A percentile compares a stretch with the other conserved stretches of the same genome.
These are phyloP conservation scores for Enoplosus armatus DNA, from an alignment of 2,797 vertebrate species.

Conservation along the genomic window DNA sequence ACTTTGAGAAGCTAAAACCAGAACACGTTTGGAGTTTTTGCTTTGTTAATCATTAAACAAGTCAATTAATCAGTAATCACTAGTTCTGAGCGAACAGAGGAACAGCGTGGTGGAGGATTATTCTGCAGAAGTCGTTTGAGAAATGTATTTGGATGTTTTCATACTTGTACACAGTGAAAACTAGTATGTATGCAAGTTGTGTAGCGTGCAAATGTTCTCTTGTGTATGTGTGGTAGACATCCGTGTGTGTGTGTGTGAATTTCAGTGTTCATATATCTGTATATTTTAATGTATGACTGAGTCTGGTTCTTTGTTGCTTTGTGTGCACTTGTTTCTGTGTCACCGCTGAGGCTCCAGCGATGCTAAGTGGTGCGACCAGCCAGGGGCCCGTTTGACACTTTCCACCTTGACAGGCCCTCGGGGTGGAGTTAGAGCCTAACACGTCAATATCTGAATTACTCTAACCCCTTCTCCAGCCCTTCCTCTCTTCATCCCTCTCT, in stretches of 20 bases:
- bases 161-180: neutral
- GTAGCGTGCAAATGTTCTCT: neutral
- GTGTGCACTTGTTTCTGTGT: conserved; percentile 27
- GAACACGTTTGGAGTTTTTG: neutral
- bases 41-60: neutral
- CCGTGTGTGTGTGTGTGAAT: neutral
- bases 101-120: too few species aligned
- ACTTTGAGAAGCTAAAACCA: neutral
- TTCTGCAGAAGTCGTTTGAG: neutral
- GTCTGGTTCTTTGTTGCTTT: neutral
- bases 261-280: neutral
- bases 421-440: conserved; percentile 72
- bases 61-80: neutral
- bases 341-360: conserved; percentile 38
- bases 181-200: neutral
- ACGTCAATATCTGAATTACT: conserved; percentile 79
- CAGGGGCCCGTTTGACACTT: conserved; percentile 67
- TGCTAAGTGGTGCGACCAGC: conserved; percentile 61
- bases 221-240: neutral
- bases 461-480: conserved; percentile 43
- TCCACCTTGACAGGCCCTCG: conserved; percentile 69
- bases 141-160: neutral
- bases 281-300: conserved; percentile 2
- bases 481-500: conserved; percentile 44
- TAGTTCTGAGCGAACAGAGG: neutral